These are phyloP conservation scores for Drosophila santomea DNA, from an alignment of 1,140 invertebrate genomes.

Conservation along the genomic window DNA sequence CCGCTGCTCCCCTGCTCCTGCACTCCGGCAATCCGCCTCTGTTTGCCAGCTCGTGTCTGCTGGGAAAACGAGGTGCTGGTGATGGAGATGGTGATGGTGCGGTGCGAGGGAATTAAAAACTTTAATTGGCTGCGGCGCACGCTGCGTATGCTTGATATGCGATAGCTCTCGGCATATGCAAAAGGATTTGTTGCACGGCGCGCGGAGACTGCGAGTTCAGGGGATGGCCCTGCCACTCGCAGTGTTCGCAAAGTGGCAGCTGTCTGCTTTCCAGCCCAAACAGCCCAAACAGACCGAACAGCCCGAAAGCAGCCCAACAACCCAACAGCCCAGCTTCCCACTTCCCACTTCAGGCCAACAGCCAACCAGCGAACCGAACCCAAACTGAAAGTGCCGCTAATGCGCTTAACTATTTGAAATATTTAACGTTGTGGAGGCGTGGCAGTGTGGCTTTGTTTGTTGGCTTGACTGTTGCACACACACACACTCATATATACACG, in stretches of 20 bases:
- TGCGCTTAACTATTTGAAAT: slow-evolving; percentile 83
- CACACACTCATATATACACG: slow-evolving; percentile 11
- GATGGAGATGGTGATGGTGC: slow-evolving; percentile 1
- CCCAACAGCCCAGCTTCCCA: slow-evolving; percentile 4
- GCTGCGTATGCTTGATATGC: slow-evolving; percentile 74
- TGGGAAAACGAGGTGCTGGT: slow-evolving; percentile 3
- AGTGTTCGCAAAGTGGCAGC: slow-evolving; percentile 26
- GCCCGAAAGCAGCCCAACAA: slow-evolving; percentile 20
- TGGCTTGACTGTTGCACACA: slow-evolving; percentile 46
- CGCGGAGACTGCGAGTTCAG: background rate
- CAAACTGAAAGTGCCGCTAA: slow-evolving; percentile 78
- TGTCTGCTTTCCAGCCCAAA: slow-evolving; percentile 39
- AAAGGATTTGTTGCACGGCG: slow-evolving; percentile 46
- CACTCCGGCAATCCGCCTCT: slow-evolving; percentile 6
- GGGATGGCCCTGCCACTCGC: slow-evolving; percentile 1
- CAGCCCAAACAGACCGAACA: slow-evolving; percentile 1
- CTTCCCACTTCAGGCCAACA: slow-evolving; percentile 21
- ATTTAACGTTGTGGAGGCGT: slow-evolving; percentile 59
- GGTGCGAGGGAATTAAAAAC: slow-evolving; percentile 69
- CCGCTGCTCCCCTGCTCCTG: slow-evolving; percentile 1
- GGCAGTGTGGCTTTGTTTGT: slow-evolving; percentile 49
- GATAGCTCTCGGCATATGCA: slow-evolving; percentile 74
- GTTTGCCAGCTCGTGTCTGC: slow-evolving; percentile 27
- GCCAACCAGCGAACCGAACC: slow-evolving; percentile 41
- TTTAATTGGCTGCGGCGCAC: slow-evolving; percentile 78